Base-by-base conservation (phyloP, 1,140 invertebrate genomes). In the Drosophila parvula region DNA sequence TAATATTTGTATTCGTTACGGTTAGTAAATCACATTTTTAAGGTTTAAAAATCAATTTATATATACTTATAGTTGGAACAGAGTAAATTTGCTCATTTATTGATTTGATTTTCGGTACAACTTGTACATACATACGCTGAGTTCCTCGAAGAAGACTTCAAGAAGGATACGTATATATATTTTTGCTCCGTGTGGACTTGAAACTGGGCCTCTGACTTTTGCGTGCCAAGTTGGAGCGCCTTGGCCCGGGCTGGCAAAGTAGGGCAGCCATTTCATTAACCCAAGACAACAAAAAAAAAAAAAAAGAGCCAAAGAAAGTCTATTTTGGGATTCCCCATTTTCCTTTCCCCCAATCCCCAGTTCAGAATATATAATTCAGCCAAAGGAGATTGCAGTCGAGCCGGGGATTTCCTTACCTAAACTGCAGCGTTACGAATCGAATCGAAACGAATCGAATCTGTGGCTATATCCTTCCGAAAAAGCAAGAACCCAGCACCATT, bases 251-350 rank as follows among this genome's bases (percentile, higher is more conserved):
- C 73, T 74, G 47, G 36, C 45, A 78, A 85, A 81, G 78, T 84
- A 81, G 81, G 81, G 48, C 81, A 85, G 67, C 67, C 78, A 85
- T 78, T 84, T 84, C 78, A 84, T 84, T 84, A 84, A 81, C 78
- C 81, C 61, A 67, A 62, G 68, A 63, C 67, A 70, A 63, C 57
- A 38, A 63, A 8, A 62, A 51, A 18, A 34, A 43, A 28, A 12
- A 43, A 28, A 50, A 43, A 28, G 27, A 36, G 41, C 34, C 32
- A 45, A 76, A 41, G 40, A 75, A 76, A 53, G 22, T 51, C 43
- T 50, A 75, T 71, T 59, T 71, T 71, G 28, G 67, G 51, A 70
- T 59, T 50, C 51, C 43, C 28, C 44, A 27, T 36, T 68, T 22
- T 44, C 11, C 32, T 12, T 36, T 36, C 30, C 59, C 53, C 22